Evolutionary conservation across 2,113 vertebrate species (phyloP).

Genomic region (Anthoscopus minutus): DNA sequence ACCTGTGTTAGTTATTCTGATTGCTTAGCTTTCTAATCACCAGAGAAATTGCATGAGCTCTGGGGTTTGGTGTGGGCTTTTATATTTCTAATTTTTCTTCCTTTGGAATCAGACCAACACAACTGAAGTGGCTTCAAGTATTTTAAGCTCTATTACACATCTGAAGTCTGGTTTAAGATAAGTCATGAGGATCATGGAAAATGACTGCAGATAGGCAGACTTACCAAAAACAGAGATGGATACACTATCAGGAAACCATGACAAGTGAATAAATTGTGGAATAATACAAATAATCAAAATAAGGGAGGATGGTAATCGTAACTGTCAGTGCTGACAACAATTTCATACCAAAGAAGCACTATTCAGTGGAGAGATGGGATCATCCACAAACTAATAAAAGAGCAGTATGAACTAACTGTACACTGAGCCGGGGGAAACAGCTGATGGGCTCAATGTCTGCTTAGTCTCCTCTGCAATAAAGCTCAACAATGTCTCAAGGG

Average conservation of each 20-base stretch:
- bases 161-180: neutral
- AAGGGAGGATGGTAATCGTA: neutral
- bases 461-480: neutral
- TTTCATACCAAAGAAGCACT: neutral
- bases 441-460: neutral
- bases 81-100: neutral
- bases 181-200: neutral
- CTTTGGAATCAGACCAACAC: neutral
- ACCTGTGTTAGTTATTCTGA: neutral
- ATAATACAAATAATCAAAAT: neutral
- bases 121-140: neutral
- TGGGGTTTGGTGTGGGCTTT: neutral
- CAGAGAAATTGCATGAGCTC: neutral
- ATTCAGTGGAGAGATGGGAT: neutral
- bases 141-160: neutral
- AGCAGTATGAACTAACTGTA: neutral
- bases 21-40: neutral
- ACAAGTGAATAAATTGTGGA: neutral
- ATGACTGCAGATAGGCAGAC: neutral
- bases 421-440: neutral
- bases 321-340: neutral
- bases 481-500: neutral
- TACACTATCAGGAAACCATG: neutral
- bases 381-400: conserved; percentile 5
- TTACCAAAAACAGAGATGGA: neutral